These are phyloP conservation scores for Forpus xanthops DNA, from an alignment of 2,797 vertebrate species.

Conservation along the genomic window DNA sequence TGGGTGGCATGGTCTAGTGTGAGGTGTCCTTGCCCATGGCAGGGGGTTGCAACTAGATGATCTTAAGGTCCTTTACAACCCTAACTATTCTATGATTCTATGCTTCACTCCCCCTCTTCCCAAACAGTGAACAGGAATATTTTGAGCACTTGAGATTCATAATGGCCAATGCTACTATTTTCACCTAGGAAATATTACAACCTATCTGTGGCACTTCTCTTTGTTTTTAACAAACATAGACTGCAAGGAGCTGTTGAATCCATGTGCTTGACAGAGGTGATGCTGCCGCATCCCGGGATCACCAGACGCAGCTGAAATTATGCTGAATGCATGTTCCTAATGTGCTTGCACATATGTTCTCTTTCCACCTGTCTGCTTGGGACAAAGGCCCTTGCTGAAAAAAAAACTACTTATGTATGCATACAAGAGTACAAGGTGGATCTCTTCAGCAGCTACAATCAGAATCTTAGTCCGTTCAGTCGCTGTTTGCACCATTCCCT, in stretches of 20 bases:
- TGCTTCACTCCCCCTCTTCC: not conserved
- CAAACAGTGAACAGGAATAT: not conserved
- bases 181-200: not conserved
- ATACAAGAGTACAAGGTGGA: not conserved
- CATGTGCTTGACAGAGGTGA: fast-evolving
- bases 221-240: not conserved
- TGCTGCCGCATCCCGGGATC: not conserved
- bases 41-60: too few species aligned
- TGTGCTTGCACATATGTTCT: fast-evolving
- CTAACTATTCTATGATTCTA: too few species aligned
- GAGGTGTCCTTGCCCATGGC: too few species aligned
- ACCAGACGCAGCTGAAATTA: too few species aligned
- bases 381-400: not conserved
- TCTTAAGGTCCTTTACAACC: too few species aligned
- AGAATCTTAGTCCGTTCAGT: not conserved
- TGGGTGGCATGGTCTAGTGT: too few species aligned
- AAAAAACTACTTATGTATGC: fast-evolving
- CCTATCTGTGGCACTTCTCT: not conserved
- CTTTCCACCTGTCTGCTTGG: not conserved
- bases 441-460: not conserved
- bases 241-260: not conserved
- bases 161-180: not conserved
- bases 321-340: fast-evolving
- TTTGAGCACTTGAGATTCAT: not conserved
- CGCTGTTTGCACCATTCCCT: fast-evolving